A percentile compares a stretch with the other conserved stretches of the same genome.
Evolutionary conservation across 2,797 vertebrate genomes (phyloP).

Genomic region (Alcedo quadribrachys): DNA sequence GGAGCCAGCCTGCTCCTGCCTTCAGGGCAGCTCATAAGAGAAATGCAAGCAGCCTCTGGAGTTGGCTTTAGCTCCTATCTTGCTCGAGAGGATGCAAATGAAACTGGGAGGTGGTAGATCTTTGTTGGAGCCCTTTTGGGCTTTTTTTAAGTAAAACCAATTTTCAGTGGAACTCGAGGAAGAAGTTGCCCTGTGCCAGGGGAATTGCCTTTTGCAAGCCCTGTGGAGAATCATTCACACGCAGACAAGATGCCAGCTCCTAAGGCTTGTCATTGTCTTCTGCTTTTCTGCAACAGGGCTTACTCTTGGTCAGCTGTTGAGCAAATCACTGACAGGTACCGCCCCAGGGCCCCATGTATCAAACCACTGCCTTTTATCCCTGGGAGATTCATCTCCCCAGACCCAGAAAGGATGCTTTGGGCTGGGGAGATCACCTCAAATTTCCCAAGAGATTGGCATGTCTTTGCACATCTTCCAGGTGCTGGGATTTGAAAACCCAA

Average conservation of each 20-base stretch:
- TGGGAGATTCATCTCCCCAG: accelerated
- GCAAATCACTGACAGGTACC: accelerated
- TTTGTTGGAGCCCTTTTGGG: accelerated
- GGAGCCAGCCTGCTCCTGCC: accelerated
- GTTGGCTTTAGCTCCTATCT: accelerated
- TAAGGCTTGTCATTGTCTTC: not conserved
- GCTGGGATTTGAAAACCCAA: not conserved
- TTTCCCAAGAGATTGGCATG: not conserved
- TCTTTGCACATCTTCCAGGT: not conserved
- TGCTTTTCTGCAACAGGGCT: accelerated
- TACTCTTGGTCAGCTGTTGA: not conserved
- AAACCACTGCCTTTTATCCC: accelerated
- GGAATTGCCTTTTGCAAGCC: not conserved
- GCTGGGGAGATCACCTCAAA: not conserved
- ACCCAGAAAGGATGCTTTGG: not conserved
- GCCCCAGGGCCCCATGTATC: accelerated
- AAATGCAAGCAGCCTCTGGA: not conserved
- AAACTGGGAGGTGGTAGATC: not conserved
- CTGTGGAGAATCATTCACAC: not conserved
- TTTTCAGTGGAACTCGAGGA: not conserved
- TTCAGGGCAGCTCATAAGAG: not conserved
- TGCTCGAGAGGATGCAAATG: not conserved
- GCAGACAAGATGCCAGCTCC: not conserved
- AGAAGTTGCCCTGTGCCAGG: not conserved
- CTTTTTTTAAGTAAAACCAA: accelerated